phyloP scores from a whole-genome alignment of 2,888 invertebrate species.

The Megalurothrips usitatus region DNA sequence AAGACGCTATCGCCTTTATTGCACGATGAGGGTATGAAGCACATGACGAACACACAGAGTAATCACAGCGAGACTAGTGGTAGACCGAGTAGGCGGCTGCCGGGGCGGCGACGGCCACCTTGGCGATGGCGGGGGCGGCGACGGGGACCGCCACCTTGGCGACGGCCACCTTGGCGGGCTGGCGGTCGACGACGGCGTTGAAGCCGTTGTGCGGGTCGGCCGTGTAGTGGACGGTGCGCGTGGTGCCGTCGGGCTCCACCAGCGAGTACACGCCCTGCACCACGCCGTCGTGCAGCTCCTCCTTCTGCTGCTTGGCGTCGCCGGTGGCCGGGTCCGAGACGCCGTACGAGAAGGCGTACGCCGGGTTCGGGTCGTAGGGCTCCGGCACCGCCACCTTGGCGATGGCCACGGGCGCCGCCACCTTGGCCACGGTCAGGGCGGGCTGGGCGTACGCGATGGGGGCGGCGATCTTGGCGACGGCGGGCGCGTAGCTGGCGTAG shows the following conservation, averaged over 20 bases:
- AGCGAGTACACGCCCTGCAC: slow-evolving; percentile 54
- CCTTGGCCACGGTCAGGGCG: background rate
- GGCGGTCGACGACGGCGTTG: slow-evolving; percentile 53
- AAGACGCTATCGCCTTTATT: slow-evolving; percentile 12
- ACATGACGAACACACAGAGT: background rate
- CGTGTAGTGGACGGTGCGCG: slow-evolving; percentile 53
- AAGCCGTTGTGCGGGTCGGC: slow-evolving; percentile 53
- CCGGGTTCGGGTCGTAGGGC: slow-evolving; percentile 53
- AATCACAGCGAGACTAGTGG: slow-evolving; percentile 30
- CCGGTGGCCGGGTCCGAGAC: slow-evolving; percentile 53
- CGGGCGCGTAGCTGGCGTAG: slow-evolving; percentile 26
- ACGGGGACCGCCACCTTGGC: slow-evolving; percentile 40
- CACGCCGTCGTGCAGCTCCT: slow-evolving; percentile 53
- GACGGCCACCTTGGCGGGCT: slow-evolving; percentile 48
- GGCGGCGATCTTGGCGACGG: slow-evolving; percentile 4
- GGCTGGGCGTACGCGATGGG: slow-evolving; percentile 19
- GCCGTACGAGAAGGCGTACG: slow-evolving; percentile 53
- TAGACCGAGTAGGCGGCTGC: slow-evolving; percentile 3
- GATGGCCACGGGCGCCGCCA: slow-evolving; percentile 1
- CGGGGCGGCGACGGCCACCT: slow-evolving; percentile 28
- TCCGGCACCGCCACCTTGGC: slow-evolving; percentile 49
- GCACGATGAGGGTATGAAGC: background rate
- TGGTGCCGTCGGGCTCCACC: slow-evolving; percentile 53
- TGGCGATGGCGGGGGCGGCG: slow-evolving; percentile 36
- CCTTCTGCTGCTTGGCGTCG: slow-evolving; percentile 52